Percentiles rank a stretch among this genome's conserved stretches.
These are phyloP conservation scores for Tetrapedia diversipes DNA, from an alignment of 2,888 invertebrate genomes.

Conservation along the genomic window DNA sequence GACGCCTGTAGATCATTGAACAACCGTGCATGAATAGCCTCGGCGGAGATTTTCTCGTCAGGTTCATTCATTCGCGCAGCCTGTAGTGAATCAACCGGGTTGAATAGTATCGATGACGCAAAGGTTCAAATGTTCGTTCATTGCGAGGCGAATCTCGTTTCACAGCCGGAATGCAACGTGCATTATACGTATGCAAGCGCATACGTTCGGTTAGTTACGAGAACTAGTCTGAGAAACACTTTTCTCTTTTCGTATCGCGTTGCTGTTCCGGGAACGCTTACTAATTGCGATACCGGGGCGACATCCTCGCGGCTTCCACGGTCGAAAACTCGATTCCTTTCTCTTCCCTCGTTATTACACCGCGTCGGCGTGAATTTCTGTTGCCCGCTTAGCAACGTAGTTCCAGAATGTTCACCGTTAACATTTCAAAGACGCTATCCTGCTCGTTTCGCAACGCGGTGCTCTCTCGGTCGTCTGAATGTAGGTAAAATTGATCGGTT, in stretches of 20 bases:
- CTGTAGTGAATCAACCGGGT: constrained; percentile 34
- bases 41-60: constrained; percentile 48
- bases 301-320: constrained; percentile 34
- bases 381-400: neutral
- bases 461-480: neutral
- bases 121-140: constrained; percentile 52
- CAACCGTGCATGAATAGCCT: constrained; percentile 33
- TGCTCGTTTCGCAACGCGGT: neutral
- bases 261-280: constrained; percentile 65
- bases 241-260: constrained; percentile 59
- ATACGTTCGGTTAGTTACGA: constrained; percentile 31
- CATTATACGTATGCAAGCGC: neutral
- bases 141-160: constrained; percentile 24
- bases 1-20: constrained; percentile 14
- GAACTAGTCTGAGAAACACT: constrained; percentile 34
- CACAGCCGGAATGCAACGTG: constrained; percentile 40
- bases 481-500: constrained; percentile 10
- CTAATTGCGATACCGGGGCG: constrained; percentile 36
- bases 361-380: constrained; percentile 19
- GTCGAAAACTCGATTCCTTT: constrained; percentile 33
- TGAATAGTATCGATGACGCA: constrained; percentile 40
- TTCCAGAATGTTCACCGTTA: constrained; percentile 8
- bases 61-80: constrained; percentile 48
- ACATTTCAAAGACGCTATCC: constrained; percentile 1
- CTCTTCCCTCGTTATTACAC: constrained; percentile 4